These are phyloP conservation scores for Ladona fulva DNA, from an alignment of 1,140 invertebrate genomes.

Conservation along the genomic window DNA sequence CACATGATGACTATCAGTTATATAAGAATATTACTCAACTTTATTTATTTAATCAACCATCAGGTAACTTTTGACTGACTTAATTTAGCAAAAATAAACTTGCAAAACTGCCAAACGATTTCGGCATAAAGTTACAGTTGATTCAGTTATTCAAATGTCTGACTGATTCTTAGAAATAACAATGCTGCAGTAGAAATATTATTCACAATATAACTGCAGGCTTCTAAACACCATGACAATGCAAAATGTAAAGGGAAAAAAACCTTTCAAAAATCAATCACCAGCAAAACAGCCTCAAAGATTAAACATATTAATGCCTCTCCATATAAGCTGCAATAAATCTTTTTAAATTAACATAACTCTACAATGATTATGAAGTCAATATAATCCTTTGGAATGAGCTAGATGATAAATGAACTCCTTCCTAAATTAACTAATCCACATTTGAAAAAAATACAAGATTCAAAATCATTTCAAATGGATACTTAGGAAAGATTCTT, in stretches of 20 bases:
- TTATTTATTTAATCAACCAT: neutral
- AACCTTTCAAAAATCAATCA: neutral
- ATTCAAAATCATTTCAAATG: neutral
- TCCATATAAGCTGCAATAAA: neutral
- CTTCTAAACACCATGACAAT: neutral
- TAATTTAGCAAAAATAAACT: neutral
- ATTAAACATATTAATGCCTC: neutral
- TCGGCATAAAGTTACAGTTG: neutral
- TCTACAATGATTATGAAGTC: neutral
- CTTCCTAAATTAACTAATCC: neutral
- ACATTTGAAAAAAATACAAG: neutral
- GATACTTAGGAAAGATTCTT: neutral
- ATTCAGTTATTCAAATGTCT: neutral
- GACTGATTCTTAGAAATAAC: neutral
- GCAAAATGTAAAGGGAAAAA: neutral
- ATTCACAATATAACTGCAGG: neutral
- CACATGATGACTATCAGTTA: slow-evolving; percentile 1
- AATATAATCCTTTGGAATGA: neutral
- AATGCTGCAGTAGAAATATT: neutral
- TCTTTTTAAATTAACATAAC: neutral
- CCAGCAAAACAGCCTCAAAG: neutral
- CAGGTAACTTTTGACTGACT: slow-evolving; percentile 5
- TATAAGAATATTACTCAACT: neutral
- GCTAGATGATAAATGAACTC: neutral
- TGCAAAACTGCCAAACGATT: neutral